phyloP scores from a whole-genome alignment of 92 coral and sea anemone genomes.

The Meandrina meandrites region DNA sequence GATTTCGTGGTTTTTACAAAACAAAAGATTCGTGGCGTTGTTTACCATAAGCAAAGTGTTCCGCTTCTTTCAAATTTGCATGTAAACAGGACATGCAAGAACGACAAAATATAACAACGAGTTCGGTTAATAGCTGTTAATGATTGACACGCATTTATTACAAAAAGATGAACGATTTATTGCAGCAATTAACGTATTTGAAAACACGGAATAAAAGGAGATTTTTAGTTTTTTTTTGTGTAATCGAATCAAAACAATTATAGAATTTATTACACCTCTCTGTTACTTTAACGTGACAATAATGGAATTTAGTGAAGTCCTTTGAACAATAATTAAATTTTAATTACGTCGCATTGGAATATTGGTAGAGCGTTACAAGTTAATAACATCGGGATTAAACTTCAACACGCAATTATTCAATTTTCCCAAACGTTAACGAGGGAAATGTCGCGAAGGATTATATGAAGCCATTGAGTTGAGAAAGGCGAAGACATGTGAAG shows the following conservation, averaged over 20 bases:
- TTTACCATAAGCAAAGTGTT: background rate
- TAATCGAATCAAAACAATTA: background rate
- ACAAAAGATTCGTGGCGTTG: background rate
- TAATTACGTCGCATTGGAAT: background rate
- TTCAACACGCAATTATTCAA: background rate
- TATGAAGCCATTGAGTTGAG: background rate
- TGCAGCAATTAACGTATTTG: background rate
- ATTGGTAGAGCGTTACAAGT: slow-evolving; percentile 17
- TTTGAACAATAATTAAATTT: slow-evolving; percentile 9
- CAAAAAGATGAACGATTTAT: background rate
- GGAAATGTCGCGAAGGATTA: background rate
- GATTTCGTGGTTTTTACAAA: background rate
- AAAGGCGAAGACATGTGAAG: background rate
- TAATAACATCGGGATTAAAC: slow-evolving; percentile 26
- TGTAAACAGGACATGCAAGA: slow-evolving; percentile 4
- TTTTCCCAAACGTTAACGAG: background rate
- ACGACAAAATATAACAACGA: background rate
- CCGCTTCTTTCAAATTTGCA: slow-evolving; percentile 21
- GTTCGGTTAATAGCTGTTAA: background rate
- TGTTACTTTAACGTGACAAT: slow-evolving; percentile 8
- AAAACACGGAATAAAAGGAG: background rate
- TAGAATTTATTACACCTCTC: background rate
- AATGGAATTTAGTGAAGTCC: slow-evolving; percentile 30
- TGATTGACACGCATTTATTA: background rate
- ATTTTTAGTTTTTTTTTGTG: background rate